Percentiles rank a stretch among this genome's conserved stretches.
Conservation (phyloP, 2,888 invertebrate genomes). For the Sarcophaga carnaria region DNA sequence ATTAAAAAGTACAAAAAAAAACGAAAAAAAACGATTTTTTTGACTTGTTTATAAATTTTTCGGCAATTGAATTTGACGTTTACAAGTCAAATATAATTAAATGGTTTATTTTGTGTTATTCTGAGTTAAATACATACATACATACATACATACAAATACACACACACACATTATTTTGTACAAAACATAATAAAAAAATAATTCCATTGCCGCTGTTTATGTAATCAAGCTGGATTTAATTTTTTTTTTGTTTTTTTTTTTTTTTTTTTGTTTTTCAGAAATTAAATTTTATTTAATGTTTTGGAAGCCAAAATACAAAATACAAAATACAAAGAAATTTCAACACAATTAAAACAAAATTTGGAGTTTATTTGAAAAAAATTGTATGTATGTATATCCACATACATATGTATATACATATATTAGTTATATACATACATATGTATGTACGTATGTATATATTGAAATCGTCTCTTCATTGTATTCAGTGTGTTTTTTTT, state of each 20-base stretch:
- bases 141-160: no score
- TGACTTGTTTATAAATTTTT: slow-evolving; percentile 54
- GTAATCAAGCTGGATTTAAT: slow-evolving; percentile 13
- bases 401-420: neutral
- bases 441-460: neutral
- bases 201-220: slow-evolving; percentile 26
- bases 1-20: neutral
- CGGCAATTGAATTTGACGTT: slow-evolving; percentile 52
- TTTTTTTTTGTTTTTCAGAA: slow-evolving; percentile 3
- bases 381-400: no score
- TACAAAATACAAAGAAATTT: neutral
- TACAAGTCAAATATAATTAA: slow-evolving; percentile 52
- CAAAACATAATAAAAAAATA: neutral
- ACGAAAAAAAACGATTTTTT: neutral
- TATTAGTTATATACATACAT: neutral
- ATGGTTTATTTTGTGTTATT: slow-evolving; percentile 30
- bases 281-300: slow-evolving; percentile 26
- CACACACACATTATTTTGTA: neutral
- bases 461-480: neutral
- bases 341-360: slow-evolving; percentile 3
- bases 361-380: neutral
- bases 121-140: no score
- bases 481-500: slow-evolving; percentile 2
- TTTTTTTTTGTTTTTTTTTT: neutral
- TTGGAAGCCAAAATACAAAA: neutral